Evolutionary conservation across 2,888 invertebrate species (phyloP).

Genomic region (Ophonus ardosiacus): DNA sequence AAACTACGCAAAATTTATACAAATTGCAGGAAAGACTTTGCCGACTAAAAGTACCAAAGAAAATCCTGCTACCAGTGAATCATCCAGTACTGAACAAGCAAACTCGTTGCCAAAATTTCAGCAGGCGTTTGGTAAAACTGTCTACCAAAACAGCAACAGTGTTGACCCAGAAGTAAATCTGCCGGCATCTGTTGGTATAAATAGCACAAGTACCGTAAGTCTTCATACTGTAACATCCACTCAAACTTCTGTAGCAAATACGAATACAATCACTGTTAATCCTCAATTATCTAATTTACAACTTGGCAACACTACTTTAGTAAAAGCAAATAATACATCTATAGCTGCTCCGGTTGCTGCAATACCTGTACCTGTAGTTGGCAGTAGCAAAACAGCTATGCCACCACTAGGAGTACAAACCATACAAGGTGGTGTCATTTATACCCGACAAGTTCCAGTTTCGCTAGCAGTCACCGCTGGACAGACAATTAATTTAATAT

Average conservation of each 20-base stretch:
- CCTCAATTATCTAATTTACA: conserved; percentile 35
- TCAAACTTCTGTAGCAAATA: conserved; percentile 23
- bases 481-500: conserved; percentile 80
- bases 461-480: conserved; percentile 76
- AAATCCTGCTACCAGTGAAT: conserved; percentile 16
- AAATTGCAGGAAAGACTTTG: conserved; percentile 71
- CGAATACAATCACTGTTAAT: conserved; percentile 40
- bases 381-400: conserved; percentile 76
- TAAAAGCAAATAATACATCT: conserved; percentile 71
- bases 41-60: conserved; percentile 65
- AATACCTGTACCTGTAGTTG: conserved; percentile 65
- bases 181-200: conserved; percentile 42
- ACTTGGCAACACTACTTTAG: conserved; percentile 18
- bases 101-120: conserved; percentile 85
- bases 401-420: conserved; percentile 79
- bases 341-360: conserved; percentile 72
- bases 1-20: conserved; percentile 79
- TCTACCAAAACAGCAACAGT: conserved; percentile 75
- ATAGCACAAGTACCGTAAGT: conserved; percentile 69
- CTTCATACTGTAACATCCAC: conserved; percentile 49
- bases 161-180: conserved; percentile 65
- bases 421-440: conserved; percentile 84
- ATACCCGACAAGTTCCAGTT: conserved; percentile 85
- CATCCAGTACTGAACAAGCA: conserved; percentile 75
- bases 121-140: conserved; percentile 87